Base-by-base conservation (phyloP, 2,113 vertebrate species). In the Drymodes brunneopygia region DNA sequence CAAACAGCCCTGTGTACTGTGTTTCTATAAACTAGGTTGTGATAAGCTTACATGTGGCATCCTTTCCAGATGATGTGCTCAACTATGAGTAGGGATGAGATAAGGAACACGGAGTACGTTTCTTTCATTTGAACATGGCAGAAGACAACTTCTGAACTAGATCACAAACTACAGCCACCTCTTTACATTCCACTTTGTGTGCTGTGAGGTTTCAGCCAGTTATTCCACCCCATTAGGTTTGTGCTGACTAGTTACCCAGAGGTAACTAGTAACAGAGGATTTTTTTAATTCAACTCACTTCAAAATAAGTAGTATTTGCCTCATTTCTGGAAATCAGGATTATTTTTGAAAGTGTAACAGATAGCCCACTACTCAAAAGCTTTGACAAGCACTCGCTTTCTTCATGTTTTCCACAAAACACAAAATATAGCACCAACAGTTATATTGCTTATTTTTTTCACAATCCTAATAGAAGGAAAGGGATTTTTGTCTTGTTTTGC, bases 31-130 rank as follows among this genome's bases (percentile, higher is more conserved):
- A 67, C 48, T 72, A 48, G 88, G 53, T 67, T 62, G 95, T 81
- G 86, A 93, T 95, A 72, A 72, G 93, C 92, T 96, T 96, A 90
- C 94, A 72, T 74, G 91, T 90, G 84, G 81, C 82, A 81, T 81
- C 86, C 40, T 81, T 97, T 97, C 83, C 85, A 78, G 78, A 61
- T 64, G 92, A 92, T 81, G 65, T 53, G 45, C 74, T 97, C 72
- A 90, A 6, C 72, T 81, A 54, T 83, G 86, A 64, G 54, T 21
- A 38, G 42, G 36, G 69, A 28, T 81, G 64, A 62, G 64, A 86
- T 56, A 78, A 92, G 92, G 78, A 94, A 67, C 47, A 60, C 44
- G 53, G 48, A 73, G 8, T 15, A 33, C 15, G 45, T 64, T 80
- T 91, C 85, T 88, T 83, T 88, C 27, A 48, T 90, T 71, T 81